These are phyloP conservation scores for Chionoecetes opilio DNA, from an alignment of 1,140 invertebrate species.

Conservation along the genomic window DNA sequence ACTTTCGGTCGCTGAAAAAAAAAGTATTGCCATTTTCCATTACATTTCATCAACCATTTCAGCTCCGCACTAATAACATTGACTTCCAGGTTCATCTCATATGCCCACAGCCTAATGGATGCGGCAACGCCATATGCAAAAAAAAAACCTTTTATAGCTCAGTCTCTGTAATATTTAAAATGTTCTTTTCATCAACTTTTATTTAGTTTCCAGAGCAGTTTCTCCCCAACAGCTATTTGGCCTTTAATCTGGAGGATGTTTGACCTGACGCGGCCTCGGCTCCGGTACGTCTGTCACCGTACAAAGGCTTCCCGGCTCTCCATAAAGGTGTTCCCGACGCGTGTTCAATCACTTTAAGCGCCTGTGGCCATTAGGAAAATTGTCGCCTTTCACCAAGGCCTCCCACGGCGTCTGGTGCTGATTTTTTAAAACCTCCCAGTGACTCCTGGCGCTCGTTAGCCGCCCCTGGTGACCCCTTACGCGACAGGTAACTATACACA, in stretches of 20 bases:
- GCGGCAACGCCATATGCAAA: background rate
- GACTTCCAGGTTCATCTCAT: background rate
- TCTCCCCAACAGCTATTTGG: background rate
- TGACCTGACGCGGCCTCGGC: background rate
- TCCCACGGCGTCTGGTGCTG: conserved; percentile 46
- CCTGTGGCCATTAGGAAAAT: conserved; percentile 68
- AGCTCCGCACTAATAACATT: background rate
- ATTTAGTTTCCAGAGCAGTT: background rate
- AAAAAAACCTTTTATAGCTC: background rate
- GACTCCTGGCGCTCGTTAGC: conserved; percentile 54
- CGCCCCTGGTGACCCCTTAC: conserved; percentile 28
- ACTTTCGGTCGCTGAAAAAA: background rate
- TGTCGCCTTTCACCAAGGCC: conserved; percentile 63
- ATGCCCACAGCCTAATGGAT: conserved; percentile 25
- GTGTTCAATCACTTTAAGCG: conserved; percentile 72
- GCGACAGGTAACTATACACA: background rate
- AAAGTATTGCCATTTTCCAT: background rate
- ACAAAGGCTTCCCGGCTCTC: conserved; percentile 42
- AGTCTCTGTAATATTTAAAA: background rate
- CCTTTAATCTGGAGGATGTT: conserved; percentile 28
- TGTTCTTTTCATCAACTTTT: background rate
- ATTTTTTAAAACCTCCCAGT: conserved; percentile 62
- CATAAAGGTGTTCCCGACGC: conserved; percentile 56
- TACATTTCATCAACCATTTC: background rate
- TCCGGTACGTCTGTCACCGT: background rate